phyloP scores from a whole-genome alignment of 2,797 vertebrate genomes.

The Tinamus major region DNA sequence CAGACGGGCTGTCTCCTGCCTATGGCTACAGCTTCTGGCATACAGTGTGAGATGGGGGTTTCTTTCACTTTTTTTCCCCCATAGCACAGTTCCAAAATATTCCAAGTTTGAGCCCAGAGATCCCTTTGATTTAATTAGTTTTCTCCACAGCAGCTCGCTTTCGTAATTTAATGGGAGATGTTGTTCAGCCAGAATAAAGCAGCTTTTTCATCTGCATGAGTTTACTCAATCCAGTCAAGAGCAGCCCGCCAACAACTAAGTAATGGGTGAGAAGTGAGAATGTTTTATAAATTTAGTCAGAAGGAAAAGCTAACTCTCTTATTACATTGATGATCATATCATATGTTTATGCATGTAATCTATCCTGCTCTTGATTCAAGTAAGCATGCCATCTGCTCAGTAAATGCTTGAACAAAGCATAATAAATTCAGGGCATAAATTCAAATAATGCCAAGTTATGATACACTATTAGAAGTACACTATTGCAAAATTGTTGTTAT shows the following conservation, averaged over 20 bases:
- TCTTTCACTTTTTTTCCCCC: neutral
- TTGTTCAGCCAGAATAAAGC: constrained; percentile 32
- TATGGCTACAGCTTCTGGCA: neutral
- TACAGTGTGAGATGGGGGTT: neutral
- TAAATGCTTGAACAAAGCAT: neutral
- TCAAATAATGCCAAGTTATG: neutral
- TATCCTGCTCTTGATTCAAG: neutral
- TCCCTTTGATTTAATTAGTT: constrained; percentile 48
- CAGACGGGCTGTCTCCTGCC: neutral
- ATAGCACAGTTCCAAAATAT: neutral
- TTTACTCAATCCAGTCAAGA: neutral
- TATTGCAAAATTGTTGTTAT: neutral
- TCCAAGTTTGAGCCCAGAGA: neutral
- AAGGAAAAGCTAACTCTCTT: neutral
- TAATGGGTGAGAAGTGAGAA: neutral
- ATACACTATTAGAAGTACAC: neutral
- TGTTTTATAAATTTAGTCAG: neutral
- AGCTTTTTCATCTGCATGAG: neutral
- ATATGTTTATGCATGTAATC: neutral
- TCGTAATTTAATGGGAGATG: constrained; percentile 34
- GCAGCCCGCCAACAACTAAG: neutral
- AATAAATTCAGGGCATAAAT: neutral
- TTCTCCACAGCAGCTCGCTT: constrained; percentile 11
- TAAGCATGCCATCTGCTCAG: neutral
- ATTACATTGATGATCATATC: neutral